Percentiles rank a stretch among this genome's conserved stretches.
phyloP scores from a whole-genome alignment of 92 coral and sea anemone species.

The Muricea muricata region DNA sequence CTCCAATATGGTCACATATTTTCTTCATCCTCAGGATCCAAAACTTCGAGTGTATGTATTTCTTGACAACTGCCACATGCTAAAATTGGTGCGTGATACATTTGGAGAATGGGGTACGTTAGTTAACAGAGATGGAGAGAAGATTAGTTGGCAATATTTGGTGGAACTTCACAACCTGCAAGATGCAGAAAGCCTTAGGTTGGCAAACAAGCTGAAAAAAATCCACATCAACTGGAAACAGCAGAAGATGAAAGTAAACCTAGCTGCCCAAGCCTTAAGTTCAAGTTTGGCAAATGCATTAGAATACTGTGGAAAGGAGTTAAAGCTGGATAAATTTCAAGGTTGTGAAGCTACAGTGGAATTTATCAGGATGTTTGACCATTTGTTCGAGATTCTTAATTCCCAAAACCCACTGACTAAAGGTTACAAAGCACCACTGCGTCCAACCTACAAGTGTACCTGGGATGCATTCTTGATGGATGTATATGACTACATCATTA shows the following conservation, averaged over 20 bases:
- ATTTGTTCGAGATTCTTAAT: slow-evolving; percentile 14
- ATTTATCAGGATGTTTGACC: not conserved
- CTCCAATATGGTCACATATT: not conserved
- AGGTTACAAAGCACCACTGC: slow-evolving; percentile 21
- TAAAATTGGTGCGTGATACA: slow-evolving; percentile 29
- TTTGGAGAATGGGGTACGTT: not conserved
- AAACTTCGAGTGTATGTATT: not conserved
- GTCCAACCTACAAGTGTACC: not conserved
- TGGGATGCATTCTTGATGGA: slow-evolving; percentile 17
- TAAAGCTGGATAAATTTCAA: slow-evolving; percentile 19
- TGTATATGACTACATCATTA: not conserved
- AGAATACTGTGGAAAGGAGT: not conserved
- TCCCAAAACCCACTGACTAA: slow-evolving; percentile 15
- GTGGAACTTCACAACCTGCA: not conserved
- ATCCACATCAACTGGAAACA: slow-evolving; percentile 15
- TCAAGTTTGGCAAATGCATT: slow-evolving; percentile 30
- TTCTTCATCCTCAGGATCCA: slow-evolving; percentile 28
- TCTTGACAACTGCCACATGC: slow-evolving; percentile 32
- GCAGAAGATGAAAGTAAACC: slow-evolving; percentile 38
- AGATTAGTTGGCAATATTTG: slow-evolving; percentile 23
- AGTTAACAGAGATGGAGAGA: not conserved
- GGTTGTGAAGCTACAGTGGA: slow-evolving; percentile 16
- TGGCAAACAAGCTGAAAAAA: slow-evolving; percentile 28
- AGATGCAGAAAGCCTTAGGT: slow-evolving; percentile 31
- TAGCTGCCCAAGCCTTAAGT: slow-evolving; percentile 20